Conservation (phyloP, 2,797 vertebrate species). For the Eidolon dupreanum region DNA sequence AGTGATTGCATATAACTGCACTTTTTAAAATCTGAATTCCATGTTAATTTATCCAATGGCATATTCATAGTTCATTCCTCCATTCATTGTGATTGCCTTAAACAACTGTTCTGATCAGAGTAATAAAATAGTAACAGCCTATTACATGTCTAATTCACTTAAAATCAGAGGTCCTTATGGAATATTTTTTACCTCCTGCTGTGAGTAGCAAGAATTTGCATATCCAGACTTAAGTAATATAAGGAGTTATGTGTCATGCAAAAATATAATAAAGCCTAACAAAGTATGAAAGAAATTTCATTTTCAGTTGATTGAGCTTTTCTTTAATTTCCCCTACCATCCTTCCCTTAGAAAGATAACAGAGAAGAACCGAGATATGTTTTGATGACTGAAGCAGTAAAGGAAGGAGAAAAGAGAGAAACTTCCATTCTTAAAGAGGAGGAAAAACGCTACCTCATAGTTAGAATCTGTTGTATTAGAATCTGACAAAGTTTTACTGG, state of each 20-base stretch:
- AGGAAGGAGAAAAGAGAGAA: not conserved
- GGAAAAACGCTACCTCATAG: not conserved
- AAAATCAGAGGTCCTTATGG: not conserved
- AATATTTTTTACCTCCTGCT: not conserved
- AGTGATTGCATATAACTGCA: not conserved
- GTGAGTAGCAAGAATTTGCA: not conserved
- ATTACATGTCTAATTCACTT: not conserved
- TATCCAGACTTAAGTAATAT: not conserved
- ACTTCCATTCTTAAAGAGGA: not conserved
- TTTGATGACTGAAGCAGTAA: not conserved
- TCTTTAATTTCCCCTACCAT: not conserved
- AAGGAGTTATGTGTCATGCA: not conserved
- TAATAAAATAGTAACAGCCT: not conserved
- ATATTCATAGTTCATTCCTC: not conserved
- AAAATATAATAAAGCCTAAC: not conserved
- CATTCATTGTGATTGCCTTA: not conserved
- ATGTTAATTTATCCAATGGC: not conserved
- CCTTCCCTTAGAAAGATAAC: slow-evolving; percentile 1
- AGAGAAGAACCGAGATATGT: not conserved
- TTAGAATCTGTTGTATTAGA: not conserved
- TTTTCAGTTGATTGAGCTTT: not conserved
- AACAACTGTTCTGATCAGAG: not conserved
- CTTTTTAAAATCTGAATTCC: not conserved
- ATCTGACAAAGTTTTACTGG: not conserved
- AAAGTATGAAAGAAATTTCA: not conserved